Conservation (phyloP, 2,113 vertebrate species). For the Litocranius walleri region DNA sequence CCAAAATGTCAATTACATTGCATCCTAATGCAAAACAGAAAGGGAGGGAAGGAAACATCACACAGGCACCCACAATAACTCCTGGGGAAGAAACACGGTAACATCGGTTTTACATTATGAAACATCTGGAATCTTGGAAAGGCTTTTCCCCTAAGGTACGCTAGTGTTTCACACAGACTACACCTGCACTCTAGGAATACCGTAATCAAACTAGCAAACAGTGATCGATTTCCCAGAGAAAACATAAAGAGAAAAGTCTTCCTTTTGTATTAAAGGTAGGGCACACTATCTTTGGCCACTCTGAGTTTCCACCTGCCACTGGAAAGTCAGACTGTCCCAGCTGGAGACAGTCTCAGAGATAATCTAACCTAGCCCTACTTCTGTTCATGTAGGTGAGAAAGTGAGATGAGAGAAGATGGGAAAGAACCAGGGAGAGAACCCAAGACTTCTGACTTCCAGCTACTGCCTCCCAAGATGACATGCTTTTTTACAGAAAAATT, state of each 20-base stretch:
- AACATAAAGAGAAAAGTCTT: not conserved
- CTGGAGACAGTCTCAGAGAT: not conserved
- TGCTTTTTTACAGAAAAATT: not conserved
- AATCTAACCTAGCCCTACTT: not conserved
- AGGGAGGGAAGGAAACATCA: not conserved
- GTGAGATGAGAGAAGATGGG: not conserved
- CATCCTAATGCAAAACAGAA: not conserved
- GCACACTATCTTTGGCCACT: not conserved
- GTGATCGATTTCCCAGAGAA: not conserved
- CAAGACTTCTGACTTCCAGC: not conserved
- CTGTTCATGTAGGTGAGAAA: not conserved
- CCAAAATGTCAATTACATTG: not conserved
- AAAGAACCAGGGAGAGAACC: not conserved
- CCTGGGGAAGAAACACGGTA: not conserved
- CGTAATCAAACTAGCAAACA: slow-evolving; percentile 11
- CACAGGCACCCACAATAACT: not conserved
- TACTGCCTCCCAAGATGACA: not conserved
- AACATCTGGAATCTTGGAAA: slow-evolving; percentile 20
- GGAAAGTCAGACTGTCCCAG: not conserved
- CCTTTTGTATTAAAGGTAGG: not conserved
- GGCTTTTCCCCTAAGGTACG: not conserved
- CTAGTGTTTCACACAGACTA: not conserved
- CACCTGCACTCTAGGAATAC: not conserved
- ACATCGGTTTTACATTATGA: not conserved
- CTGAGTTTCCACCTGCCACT: not conserved